Conservation (phyloP, 1,140 invertebrate species). For the Calephelis virginiensis region DNA sequence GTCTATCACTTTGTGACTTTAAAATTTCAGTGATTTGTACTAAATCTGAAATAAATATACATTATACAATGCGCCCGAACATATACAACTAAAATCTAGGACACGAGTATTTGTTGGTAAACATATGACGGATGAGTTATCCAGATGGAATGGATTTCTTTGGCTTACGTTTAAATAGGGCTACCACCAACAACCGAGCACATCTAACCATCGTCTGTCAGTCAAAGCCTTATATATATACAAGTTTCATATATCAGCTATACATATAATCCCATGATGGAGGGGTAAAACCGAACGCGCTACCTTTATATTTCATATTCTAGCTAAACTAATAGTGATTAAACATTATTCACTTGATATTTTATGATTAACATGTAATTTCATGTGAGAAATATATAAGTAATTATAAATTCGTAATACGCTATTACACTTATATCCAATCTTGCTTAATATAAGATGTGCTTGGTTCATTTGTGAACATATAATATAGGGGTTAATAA, state of each 20-base stretch:
- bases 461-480: constrained; percentile 12
- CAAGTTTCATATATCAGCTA: constrained; percentile 1
- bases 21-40: constrained; percentile 35
- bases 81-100: constrained; percentile 34
- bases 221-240: constrained; percentile 1
- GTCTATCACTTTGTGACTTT: constrained; percentile 28
- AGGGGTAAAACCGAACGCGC: neutral
- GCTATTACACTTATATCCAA: neutral
- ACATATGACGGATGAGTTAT: constrained; percentile 26
- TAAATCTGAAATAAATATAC: constrained; percentile 36
- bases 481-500: constrained; percentile 11
- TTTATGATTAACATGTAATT: neutral
- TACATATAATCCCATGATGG: neutral
- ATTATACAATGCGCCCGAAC: constrained; percentile 22
- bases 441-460: constrained; percentile 4
- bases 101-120: constrained; percentile 42
- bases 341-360: neutral
- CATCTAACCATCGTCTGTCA: neutral
- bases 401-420: constrained; percentile 3
- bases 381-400: neutral
- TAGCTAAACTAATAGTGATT: neutral
- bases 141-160: constrained; percentile 34
- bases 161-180: constrained; percentile 29
- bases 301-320: neutral
- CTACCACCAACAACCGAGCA: constrained; percentile 3